phyloP scores from a whole-genome alignment of 1,140 invertebrate genomes.

The Tyrophagus putrescentiae region DNA sequence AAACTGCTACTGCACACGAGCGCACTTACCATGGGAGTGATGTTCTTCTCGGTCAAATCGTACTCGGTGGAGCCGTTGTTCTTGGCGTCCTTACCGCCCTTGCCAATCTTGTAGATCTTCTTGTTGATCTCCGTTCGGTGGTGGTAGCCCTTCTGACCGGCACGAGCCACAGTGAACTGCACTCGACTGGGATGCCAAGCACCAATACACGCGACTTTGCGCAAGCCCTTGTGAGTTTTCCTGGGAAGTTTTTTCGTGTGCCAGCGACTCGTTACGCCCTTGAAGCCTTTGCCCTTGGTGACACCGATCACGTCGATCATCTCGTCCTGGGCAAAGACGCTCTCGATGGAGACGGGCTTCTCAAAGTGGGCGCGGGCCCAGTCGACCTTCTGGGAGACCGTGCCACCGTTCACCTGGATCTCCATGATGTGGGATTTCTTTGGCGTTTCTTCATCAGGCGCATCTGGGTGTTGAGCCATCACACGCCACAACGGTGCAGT shows the following conservation, averaged over 20 bases:
- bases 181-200: conserved; percentile 99
- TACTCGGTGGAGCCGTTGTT: conserved; percentile 97
- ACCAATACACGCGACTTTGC: conserved; percentile 99
- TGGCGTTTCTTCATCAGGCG: conserved; percentile 82
- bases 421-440: conserved; percentile 99
- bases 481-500: conserved; percentile 92
- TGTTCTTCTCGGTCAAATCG: conserved; percentile 93
- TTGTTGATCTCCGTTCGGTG: conserved; percentile 99
- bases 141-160: conserved; percentile 99
- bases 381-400: conserved; percentile 83
- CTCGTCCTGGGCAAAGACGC: conserved; percentile 90
- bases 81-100: conserved; percentile 84
- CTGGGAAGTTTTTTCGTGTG: conserved; percentile 97
- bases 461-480: conserved; percentile 88
- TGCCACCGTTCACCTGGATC: conserved; percentile 96
- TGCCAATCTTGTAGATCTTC: conserved; percentile 96
- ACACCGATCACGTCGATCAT: conserved; percentile 99
- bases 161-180: conserved; percentile 93
- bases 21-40: conserved; percentile 81
- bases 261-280: conserved; percentile 99
- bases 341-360: conserved; percentile 70
- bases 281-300: conserved; percentile 97
- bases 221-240: conserved; percentile 98
- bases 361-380: conserved; percentile 93
- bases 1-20: no score